Base-by-base conservation (phyloP, 35 echinoderm and acorn worm genomes). In the Apostichopus japonicus region DNA sequence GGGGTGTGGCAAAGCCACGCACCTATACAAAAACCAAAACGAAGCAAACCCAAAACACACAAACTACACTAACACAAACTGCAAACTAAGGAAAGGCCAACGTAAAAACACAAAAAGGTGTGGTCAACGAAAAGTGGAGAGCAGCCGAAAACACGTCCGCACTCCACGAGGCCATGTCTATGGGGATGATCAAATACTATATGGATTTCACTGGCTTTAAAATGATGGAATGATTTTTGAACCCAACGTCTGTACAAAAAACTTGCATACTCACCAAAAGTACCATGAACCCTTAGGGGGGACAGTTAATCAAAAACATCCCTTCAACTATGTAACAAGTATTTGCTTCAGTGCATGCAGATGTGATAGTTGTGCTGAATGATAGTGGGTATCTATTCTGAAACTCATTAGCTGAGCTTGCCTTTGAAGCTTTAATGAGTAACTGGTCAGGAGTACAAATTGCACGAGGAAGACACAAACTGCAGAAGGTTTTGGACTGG, bases 191-290 rank as follows among this genome's bases (percentile, higher is more conserved):
- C 33, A 77, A 93, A 93, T 8, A 93, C 57, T 27, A 71, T 87
- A 65, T 87, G 82, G 0, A 87, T 65, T 87, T 93, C 63, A 23
- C 52, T 55, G 72, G 92, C 92, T 21, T 76, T n/a, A n/a, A n/a
- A n/a, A n/a, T n/a, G n/a, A 23, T 86, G 23, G 8, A 94, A 14
- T 77, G 19, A 79, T 11, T 86, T 80, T 83, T 83, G 15, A 14
- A 94, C 61, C 87, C 93, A 94, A 11, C 77, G 55, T 33, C 86
- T 78, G 87, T 79, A 94, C 73, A 94, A 90, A 44, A 79, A 94
- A 51, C 21, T 24, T 59, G 81, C 81, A 90, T 94, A 94, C 8
- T 94, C 87, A 7, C 72, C 11, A 80, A 94, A 94, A 8, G 93
- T 90, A 24, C 63, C 27, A 53, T 94, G 86, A 19, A 94, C 21